Conservation (phyloP, 2,888 invertebrate species). For the Melinopterus prodromus region DNA sequence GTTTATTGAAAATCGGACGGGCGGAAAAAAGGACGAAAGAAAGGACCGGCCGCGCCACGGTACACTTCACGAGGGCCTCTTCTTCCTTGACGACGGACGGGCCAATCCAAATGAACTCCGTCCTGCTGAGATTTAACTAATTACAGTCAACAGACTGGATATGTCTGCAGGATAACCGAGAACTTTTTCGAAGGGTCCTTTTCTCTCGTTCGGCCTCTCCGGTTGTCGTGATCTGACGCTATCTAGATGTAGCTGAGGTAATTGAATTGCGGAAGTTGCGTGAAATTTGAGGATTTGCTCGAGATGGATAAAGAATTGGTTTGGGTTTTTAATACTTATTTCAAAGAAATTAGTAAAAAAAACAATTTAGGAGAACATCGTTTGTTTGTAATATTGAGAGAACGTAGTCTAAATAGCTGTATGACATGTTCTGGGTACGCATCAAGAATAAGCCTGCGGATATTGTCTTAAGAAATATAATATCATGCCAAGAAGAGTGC, state of each 20-base stretch:
- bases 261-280: not conserved
- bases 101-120: not conserved
- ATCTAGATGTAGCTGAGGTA: not conserved
- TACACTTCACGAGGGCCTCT: not conserved
- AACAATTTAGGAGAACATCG: too few relatives aligned
- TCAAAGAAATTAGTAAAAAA: too few relatives aligned
- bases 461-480: too few relatives aligned
- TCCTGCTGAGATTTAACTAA: not conserved
- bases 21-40: not conserved
- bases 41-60: not conserved
- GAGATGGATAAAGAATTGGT: too few relatives aligned
- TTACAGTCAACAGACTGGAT: conserved; percentile 4
- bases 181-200: not conserved
- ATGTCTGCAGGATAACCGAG: not conserved
- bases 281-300: not conserved
- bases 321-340: too few relatives aligned
- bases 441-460: too few relatives aligned
- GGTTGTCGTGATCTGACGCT: not conserved
- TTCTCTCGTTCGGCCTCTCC: not conserved
- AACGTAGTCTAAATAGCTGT: too few relatives aligned
- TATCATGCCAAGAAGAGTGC: too few relatives aligned
- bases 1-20: not conserved
- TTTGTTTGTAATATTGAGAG: too few relatives aligned
- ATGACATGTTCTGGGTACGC: too few relatives aligned
- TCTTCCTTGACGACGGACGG: not conserved